Base-by-base conservation (phyloP, 1,140 invertebrate species). In the Epicauta chinensis region DNA sequence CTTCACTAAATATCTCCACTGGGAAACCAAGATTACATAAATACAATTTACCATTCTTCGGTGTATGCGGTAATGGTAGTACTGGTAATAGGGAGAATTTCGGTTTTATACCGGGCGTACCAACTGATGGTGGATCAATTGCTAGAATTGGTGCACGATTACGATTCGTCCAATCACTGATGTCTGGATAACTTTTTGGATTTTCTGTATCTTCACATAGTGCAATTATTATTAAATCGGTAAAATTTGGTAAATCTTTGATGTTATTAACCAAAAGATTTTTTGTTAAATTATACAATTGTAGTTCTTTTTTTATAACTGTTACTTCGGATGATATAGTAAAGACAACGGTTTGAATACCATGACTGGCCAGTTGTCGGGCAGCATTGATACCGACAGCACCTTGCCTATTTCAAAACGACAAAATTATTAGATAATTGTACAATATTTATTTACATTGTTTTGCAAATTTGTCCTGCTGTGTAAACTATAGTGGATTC, bases 11-110 rank as follows among this genome's bases (percentile, higher is more conserved):
- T 34, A 92, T 78, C 65, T 81, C 79, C 49, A 82, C 75, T 11
- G 91, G 91, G 64, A 93, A 79, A 49, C 85, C 86, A 59, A 94
- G 75, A 74, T 93, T 91, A 70, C 87, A 91, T 46, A 95, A 77
- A 73, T 92, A 93, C 49, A 93, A 73, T 73, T 87, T 86, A 35
- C 89, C 89, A 71, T 84, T 85, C 44, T 77, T 77, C 43, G 74
- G 67, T 44, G 78, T 77, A 66, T 85, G 82, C 55, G 83, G 79
- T 9, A 90, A 72, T 37, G 91, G 91, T 67, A 93, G 73, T 34
- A 81, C 82, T 40, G 86, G 83, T 50, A 84, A 65, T 47, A 93
- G 71, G 43, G 84, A 83, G 67, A 83, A 90, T 73, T 91, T 91
- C 38, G 83, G 78, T 17, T 75, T 61, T 48, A 89, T 75, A 53